Conservation (phyloP, 1,140 invertebrate species). For the Grapholita molesta region DNA sequence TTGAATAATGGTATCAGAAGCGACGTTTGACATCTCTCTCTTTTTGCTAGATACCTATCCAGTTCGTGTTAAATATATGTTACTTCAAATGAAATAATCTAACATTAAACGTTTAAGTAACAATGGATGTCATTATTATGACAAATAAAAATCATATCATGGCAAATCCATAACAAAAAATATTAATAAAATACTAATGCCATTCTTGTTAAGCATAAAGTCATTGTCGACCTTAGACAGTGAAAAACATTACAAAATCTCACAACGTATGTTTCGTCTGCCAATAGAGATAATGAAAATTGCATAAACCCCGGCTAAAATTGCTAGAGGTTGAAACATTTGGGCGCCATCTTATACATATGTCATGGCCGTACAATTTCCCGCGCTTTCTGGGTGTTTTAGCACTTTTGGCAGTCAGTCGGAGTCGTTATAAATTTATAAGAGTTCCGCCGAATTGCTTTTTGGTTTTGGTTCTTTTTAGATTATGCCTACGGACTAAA, state of each 20-base stretch:
- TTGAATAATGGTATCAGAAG: too few species aligned
- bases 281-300: conserved; percentile 6
- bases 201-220: too few species aligned
- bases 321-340: background rate
- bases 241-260: background rate
- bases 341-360: conserved; percentile 3
- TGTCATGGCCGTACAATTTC: conserved; percentile 9
- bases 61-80: too few species aligned
- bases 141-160: too few species aligned
- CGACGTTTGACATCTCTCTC: too few species aligned
- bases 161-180: too few species aligned
- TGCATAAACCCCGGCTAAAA: conserved; percentile 6
- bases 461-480: background rate
- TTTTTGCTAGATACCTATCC: too few species aligned
- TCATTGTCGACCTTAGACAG: too few species aligned
- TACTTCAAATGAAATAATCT: too few species aligned
- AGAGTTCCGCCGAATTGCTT: background rate
- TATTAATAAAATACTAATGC: too few species aligned
- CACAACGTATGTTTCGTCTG: background rate
- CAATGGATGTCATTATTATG: too few species aligned
- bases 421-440: background rate
- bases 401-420: conserved; percentile 5
- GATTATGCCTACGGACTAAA: background rate
- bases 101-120: too few species aligned
- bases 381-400: background rate